Conservation (phyloP, 2,113 vertebrate genomes). For the Nicator chloris region DNA sequence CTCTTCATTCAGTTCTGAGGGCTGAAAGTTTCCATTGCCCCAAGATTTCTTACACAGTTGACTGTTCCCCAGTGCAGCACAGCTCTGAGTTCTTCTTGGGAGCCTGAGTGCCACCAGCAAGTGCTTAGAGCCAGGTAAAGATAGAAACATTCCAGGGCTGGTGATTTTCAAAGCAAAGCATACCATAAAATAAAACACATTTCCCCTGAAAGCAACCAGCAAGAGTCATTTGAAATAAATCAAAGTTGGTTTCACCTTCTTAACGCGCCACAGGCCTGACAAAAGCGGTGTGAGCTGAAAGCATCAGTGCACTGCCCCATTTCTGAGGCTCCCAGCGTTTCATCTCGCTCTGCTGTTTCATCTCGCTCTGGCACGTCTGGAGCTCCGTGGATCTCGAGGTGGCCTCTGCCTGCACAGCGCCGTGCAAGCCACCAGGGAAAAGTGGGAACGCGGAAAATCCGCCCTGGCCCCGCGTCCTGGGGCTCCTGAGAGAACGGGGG, state of each 20-base stretch:
- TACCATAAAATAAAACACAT: not conserved
- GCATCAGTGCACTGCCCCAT: conserved; percentile 3
- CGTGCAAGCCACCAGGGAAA: accelerated
- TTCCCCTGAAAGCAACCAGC: not conserved
- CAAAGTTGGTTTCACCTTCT: not conserved
- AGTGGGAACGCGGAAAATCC: not conserved
- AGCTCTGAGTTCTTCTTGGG: not conserved
- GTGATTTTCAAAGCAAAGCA: not conserved
- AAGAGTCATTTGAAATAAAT: not conserved
- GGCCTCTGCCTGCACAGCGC: not conserved
- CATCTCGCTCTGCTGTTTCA: not conserved
- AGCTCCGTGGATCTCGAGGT: not conserved
- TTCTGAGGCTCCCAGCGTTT: not conserved
- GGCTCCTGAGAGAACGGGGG: not conserved
- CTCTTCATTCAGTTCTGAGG: not conserved
- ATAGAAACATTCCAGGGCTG: not conserved
- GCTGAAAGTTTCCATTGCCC: not conserved
- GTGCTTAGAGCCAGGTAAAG: not conserved
- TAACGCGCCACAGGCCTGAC: not conserved
- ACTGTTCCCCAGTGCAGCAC: not conserved
- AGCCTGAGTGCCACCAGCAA: not conserved
- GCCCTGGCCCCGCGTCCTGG: accelerated
- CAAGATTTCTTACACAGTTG: not conserved
- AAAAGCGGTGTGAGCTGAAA: not conserved
- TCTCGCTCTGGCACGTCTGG: not conserved